phyloP scores from a whole-genome alignment of 1,140 invertebrate genomes.

The Glomeris maerens region DNA sequence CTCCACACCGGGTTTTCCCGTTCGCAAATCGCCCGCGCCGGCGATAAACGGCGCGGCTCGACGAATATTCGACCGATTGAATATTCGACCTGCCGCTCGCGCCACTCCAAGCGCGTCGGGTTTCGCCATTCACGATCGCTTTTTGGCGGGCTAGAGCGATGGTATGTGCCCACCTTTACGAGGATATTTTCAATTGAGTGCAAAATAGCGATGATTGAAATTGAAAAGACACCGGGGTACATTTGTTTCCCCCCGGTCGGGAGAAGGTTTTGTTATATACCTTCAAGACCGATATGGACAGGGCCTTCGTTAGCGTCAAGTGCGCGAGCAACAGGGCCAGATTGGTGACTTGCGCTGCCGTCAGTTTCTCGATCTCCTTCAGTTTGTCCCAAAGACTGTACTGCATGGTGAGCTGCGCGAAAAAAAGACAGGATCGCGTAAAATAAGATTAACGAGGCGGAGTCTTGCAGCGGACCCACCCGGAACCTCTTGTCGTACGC shows the following conservation, averaged over 20 bases:
- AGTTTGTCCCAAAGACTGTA: slow-evolving; percentile 84
- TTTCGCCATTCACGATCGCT: neutral
- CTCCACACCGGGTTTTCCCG: too few relatives aligned
- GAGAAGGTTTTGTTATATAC: slow-evolving; percentile 39
- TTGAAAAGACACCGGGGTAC: too few relatives aligned
- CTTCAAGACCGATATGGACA: slow-evolving; percentile 74
- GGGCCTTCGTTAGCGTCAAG: slow-evolving; percentile 59
- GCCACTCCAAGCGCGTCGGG: neutral
- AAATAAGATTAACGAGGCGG: neutral
- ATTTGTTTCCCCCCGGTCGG: too few relatives aligned
- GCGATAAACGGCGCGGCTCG: too few relatives aligned
- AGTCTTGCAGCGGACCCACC: slow-evolving; percentile 34
- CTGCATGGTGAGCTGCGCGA: slow-evolving; percentile 63
- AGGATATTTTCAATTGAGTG: neutral
- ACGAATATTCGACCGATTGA: too few relatives aligned
- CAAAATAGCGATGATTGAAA: too few relatives aligned
- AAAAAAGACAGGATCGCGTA: slow-evolving; percentile 4
- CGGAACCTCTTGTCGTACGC: slow-evolving; percentile 66
- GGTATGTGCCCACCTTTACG: neutral
- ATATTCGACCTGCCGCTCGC: too few relatives aligned
- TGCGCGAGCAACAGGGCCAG: slow-evolving; percentile 63
- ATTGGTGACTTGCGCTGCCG: slow-evolving; percentile 49
- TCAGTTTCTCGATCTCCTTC: slow-evolving; percentile 54
- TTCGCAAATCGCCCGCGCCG: too few relatives aligned
- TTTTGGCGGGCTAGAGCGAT: neutral